These are phyloP conservation scores for Cebidichthys violaceus DNA, from an alignment of 2,113 vertebrate species.

Conservation along the genomic window DNA sequence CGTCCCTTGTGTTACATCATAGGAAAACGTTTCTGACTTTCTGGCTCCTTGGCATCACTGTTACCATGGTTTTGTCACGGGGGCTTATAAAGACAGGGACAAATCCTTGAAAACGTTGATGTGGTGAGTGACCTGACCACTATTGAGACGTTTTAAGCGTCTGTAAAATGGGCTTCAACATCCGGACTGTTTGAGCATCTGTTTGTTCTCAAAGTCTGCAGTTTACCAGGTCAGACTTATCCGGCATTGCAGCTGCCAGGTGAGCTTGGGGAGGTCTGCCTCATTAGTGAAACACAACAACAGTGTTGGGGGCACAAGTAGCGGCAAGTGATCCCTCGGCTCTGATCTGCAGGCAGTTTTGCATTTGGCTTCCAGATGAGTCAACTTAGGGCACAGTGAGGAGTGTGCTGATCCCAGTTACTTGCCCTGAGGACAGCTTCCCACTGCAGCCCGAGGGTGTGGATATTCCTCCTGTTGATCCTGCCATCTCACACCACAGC, in stretches of 20 bases:
- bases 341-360: conserved; percentile 69
- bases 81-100: conserved; percentile 2
- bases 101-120: conserved; percentile 5
- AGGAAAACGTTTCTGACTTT: background rate
- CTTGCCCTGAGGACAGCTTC: conserved; percentile 63
- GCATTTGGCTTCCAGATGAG: conserved; percentile 77
- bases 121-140: background rate
- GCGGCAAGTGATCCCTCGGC: conserved; percentile 59
- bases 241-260: conserved; percentile 51
- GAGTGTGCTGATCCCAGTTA: conserved; percentile 27
- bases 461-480: conserved; percentile 63
- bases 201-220: conserved; percentile 3
- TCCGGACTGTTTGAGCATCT: conserved; percentile 12
- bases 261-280: conserved; percentile 60
- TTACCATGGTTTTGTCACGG: background rate
- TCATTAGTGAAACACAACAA: conserved; percentile 77
- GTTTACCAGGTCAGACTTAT: conserved; percentile 29
- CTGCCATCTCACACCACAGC: conserved; percentile 7
- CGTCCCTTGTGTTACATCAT: background rate
- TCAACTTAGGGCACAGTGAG: conserved; percentile 57
- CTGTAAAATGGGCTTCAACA: background rate
- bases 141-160: background rate
- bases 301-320: conserved; percentile 60
- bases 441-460: conserved; percentile 50
- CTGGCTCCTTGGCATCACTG: background rate